These are phyloP conservation scores for Periophthalmodon schlosseri DNA, from an alignment of 2,113 vertebrate genomes.

Conservation along the genomic window DNA sequence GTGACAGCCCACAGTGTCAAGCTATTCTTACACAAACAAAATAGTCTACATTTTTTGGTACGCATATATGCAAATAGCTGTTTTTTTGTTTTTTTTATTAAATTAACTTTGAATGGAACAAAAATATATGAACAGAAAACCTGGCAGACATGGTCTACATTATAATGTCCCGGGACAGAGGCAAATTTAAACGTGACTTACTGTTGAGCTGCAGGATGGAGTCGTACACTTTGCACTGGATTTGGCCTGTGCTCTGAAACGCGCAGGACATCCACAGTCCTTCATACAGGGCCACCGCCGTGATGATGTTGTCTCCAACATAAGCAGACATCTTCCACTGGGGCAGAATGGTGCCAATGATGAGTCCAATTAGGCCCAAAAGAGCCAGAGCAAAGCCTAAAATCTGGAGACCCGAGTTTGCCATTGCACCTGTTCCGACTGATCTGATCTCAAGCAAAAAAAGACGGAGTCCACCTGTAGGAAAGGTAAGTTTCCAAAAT, in stretches of 20 bases:
- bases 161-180: neutral
- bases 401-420: conserved; percentile 86
- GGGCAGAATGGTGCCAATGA: conserved; percentile 83
- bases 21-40: neutral
- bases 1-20: neutral
- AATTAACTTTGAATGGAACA: neutral
- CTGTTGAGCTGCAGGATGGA: conserved; percentile 83
- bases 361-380: conserved; percentile 79
- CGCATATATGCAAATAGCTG: neutral
- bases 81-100: neutral
- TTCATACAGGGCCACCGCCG: conserved; percentile 84
- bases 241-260: conserved; percentile 83
- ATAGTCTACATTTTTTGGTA: too few relatives aligned
- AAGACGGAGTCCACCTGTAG: conserved; percentile 41
- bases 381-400: conserved; percentile 83
- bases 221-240: conserved; percentile 88
- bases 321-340: conserved; percentile 90
- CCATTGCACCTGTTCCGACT: conserved; percentile 72
- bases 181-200: conserved; percentile 49
- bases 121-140: neutral
- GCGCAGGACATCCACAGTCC: conserved; percentile 90
- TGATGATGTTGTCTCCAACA: conserved; percentile 87
- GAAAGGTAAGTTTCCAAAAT: neutral
- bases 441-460: neutral
- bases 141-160: neutral